Percentiles rank a stretch among this genome's conserved stretches.
phyloP scores from a whole-genome alignment of 2,797 vertebrate species.

The Chiropotes sagulatus region DNA sequence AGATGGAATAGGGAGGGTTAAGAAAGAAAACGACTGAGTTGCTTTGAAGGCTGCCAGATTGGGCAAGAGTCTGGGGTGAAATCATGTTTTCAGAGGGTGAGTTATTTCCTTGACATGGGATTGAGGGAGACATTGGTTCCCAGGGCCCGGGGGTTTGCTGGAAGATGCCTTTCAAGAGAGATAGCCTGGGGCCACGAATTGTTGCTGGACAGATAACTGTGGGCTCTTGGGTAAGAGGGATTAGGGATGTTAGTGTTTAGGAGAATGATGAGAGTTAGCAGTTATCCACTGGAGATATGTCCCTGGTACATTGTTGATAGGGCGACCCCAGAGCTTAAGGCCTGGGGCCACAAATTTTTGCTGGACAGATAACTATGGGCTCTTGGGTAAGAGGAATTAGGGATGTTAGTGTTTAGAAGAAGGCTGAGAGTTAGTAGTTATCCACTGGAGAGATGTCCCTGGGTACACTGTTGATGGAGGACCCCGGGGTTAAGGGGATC shows the following conservation, averaged over 20 bases:
- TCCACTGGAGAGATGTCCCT: neutral
- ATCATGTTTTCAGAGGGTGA: neutral
- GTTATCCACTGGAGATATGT: neutral
- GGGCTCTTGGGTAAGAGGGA: neutral
- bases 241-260: neutral
- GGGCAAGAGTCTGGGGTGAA: neutral
- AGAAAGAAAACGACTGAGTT: neutral
- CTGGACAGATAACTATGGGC: neutral
- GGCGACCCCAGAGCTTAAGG: neutral
- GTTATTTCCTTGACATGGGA: neutral
- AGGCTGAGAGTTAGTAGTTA: neutral
- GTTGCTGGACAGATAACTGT: neutral
- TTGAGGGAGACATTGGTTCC: neutral
- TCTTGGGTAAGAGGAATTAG: neutral
- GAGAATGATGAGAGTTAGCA: neutral
- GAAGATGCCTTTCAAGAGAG: neutral
- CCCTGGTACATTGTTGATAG: neutral
- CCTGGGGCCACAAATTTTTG: constrained; percentile 33
- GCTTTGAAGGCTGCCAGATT: neutral
- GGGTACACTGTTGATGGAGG: neutral
- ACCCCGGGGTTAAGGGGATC: constrained; percentile 47
- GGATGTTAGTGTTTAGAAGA: neutral
- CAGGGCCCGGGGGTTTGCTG: neutral
- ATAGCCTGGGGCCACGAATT: neutral
- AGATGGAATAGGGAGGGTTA: neutral